phyloP scores from a whole-genome alignment of 2,797 vertebrate species.

The Saxicola maurus region DNA sequence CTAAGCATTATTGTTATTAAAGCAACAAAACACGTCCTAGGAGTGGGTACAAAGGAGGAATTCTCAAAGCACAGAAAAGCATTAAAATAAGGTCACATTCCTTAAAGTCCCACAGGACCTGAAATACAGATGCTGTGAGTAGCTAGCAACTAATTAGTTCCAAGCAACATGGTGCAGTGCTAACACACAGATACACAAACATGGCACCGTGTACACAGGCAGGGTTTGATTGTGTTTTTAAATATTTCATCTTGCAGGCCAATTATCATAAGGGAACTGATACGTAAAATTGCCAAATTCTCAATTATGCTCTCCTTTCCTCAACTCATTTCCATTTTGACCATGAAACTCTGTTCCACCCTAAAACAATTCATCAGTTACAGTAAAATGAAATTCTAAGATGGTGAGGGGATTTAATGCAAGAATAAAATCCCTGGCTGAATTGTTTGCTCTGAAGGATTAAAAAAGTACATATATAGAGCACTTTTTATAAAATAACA shows the following conservation, averaged over 20 bases:
- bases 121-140: conserved; percentile 45
- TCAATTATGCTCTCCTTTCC: conserved; percentile 27
- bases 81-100: conserved; percentile 65
- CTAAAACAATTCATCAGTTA: not conserved
- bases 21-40: conserved; percentile 34
- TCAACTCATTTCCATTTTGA: conserved; percentile 39
- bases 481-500: not conserved
- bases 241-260: conserved; percentile 51
- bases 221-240: conserved; percentile 27
- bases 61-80: conserved; percentile 45
- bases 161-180: not conserved
- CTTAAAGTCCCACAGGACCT: not conserved
- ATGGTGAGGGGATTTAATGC: not conserved
- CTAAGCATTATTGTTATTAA: conserved; percentile 36
- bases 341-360: not conserved
- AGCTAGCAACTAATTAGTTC: conserved; percentile 56
- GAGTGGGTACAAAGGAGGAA: conserved; percentile 20
- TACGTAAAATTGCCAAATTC: conserved; percentile 55
- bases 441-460: not conserved
- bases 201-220: not conserved
- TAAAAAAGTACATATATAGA: not conserved
- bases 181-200: conserved; percentile 26
- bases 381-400: not conserved
- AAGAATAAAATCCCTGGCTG: not conserved
- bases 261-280: conserved; percentile 56